Evolutionary conservation across 2,113 vertebrate species (phyloP), one percentile per base, ranked within the genome.

Genomic region (Fulmarus glacialis): DNA sequence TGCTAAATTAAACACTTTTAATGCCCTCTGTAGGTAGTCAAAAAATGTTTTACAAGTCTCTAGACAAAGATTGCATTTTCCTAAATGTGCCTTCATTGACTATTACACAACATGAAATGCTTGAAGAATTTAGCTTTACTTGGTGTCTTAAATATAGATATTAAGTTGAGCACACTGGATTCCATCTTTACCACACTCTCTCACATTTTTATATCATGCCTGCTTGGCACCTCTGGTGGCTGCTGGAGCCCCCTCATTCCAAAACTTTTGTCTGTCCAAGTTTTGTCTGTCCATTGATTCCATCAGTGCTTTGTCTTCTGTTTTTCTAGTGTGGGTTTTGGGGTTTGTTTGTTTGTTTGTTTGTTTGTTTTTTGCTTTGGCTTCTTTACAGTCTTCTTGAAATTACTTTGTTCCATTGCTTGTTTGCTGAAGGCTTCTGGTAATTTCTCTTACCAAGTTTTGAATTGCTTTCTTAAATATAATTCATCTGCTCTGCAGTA

Each of bases 381-480:
- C n/a, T 75, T 94, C 40, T 82, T 36, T 73, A 64, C 15, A 78
- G 15, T 43, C 9, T 74, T 90, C 30, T 52, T 62, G 27, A 85
- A 92, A 74, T 62, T 1, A n/a, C 23, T 89, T 91, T 74, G 20
- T 74, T 78, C 14, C 4, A 19, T 36, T 56, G 2, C 12, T 62
- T 70, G 3, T 79, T 80, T 67, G 7, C 38, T 79, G 58, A 89
- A 64, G 32, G 5, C 6, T 67, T 88, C n/a, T 62, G 20, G 22
- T 82, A 82, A 75, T 88, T 95, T 82, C 15, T 82, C 3, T 23
- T 40, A 42, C 30, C 2, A 3, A 30, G 24, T 63, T 90, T 78
- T 58, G 27, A 79, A 71, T 75, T 88, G 9, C 16, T 82, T 87
- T 79, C 86, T 71, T 85, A 74, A 89, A 42, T 88, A 58, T 32